These are phyloP conservation scores for Podiceps cristatus DNA, from an alignment of 2,113 vertebrate species.

Conservation along the genomic window DNA sequence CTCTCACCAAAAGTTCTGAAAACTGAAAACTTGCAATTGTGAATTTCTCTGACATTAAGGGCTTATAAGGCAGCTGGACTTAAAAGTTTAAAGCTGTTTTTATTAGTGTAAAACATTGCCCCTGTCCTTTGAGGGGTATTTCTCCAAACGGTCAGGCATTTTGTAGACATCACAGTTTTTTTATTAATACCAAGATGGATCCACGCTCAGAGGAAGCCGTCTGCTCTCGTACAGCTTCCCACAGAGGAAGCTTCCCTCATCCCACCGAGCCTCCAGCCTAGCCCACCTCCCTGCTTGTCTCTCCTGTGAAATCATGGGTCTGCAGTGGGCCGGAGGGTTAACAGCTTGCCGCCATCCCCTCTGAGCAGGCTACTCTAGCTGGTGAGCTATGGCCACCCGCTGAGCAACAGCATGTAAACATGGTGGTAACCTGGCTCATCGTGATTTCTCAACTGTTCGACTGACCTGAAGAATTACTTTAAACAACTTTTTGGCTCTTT, in stretches of 20 bases:
- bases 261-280: background rate
- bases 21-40: background rate
- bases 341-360: background rate
- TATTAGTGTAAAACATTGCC: background rate
- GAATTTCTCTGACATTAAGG: background rate
- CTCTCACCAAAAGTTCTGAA: background rate
- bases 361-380: background rate
- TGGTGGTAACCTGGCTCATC: background rate
- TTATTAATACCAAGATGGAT: background rate
- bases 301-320: too few relatives aligned
- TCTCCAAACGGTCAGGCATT: background rate
- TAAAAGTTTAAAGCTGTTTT: background rate
- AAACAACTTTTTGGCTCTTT: background rate
- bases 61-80: background rate
- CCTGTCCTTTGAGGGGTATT: too few relatives aligned
- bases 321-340: background rate
- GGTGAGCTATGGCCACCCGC: background rate
- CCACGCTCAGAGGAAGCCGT: accelerated
- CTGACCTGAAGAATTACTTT: background rate
- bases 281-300: background rate
- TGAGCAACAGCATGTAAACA: background rate
- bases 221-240: background rate
- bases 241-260: background rate
- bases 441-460: background rate
- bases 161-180: background rate